Conservation (phyloP, 2,888 invertebrate species). For the Halictus ligatus region DNA sequence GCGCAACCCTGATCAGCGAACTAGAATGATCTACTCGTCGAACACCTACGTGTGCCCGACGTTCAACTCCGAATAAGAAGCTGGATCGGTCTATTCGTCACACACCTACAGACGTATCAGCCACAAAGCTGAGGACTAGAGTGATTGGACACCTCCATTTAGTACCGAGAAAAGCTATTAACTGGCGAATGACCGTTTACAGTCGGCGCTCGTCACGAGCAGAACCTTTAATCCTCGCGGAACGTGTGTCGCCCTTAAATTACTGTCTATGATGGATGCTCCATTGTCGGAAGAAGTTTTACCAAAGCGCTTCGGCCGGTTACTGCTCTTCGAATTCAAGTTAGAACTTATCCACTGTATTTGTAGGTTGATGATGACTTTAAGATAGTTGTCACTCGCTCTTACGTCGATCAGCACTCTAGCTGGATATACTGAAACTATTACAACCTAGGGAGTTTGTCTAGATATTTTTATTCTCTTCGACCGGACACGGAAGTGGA, state of each 20-base stretch:
- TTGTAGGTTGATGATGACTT: neutral
- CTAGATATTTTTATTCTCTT: too few species aligned
- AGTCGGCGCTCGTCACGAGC: neutral
- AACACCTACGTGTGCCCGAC: conserved; percentile 40
- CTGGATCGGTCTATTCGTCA: conserved; percentile 19
- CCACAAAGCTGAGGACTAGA: conserved; percentile 8
- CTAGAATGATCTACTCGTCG: conserved; percentile 21
- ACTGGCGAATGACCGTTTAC: conserved; percentile 2
- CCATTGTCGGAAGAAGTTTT: neutral
- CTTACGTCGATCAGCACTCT: neutral
- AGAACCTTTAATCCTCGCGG: neutral
- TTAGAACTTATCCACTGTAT: neutral
- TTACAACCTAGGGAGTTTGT: too few species aligned
- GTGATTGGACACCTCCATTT: conserved; percentile 16
- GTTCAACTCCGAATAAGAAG: conserved; percentile 14
- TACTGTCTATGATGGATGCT: neutral
- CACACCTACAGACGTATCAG: conserved; percentile 8
- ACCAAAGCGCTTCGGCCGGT: neutral
- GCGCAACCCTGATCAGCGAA: neutral
- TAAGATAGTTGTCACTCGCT: neutral
- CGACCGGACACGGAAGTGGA: too few species aligned
- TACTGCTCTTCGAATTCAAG: neutral
- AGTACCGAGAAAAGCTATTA: conserved; percentile 1
- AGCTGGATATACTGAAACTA: neutral
- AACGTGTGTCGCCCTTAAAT: neutral